Conservation (phyloP, 2,888 invertebrate species). For the Cantharis flavilabris region DNA sequence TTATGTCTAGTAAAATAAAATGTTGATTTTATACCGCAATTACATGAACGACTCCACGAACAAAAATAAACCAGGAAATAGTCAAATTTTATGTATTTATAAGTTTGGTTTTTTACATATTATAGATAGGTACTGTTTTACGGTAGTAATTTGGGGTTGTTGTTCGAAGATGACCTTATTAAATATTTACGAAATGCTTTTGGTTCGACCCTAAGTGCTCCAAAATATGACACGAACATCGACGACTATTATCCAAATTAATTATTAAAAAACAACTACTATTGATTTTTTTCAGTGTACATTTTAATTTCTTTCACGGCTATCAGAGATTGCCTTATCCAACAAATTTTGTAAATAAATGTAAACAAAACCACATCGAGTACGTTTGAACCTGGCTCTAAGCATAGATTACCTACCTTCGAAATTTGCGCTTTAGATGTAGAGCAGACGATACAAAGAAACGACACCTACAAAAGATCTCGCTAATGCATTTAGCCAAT, state of each 20-base stretch:
- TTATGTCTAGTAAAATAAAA: neutral
- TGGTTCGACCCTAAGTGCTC: neutral
- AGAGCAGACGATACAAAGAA: too few relatives aligned
- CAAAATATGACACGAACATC: neutral
- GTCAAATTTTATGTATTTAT: neutral
- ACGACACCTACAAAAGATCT: too few relatives aligned
- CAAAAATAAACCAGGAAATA: constrained; percentile 11
- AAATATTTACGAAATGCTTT: constrained; percentile 3
- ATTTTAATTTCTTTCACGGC: neutral
- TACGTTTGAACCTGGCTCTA: too few relatives aligned
- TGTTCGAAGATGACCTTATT: constrained; percentile 6
- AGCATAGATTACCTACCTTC: too few relatives aligned
- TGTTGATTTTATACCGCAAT: neutral
- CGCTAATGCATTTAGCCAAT: too few relatives aligned
- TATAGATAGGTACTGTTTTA: neutral
- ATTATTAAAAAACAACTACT: neutral
- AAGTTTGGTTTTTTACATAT: neutral
- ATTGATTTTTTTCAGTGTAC: neutral
- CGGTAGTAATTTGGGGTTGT: constrained; percentile 8
- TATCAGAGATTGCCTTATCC: too few relatives aligned
- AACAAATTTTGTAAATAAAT: too few relatives aligned
- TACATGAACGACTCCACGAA: neutral
- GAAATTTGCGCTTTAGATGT: too few relatives aligned
- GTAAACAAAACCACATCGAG: too few relatives aligned
- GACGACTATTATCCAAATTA: neutral